Evolutionary conservation across 2,113 vertebrate species (phyloP).

Genomic region (Shinisaurus crocodilurus): DNA sequence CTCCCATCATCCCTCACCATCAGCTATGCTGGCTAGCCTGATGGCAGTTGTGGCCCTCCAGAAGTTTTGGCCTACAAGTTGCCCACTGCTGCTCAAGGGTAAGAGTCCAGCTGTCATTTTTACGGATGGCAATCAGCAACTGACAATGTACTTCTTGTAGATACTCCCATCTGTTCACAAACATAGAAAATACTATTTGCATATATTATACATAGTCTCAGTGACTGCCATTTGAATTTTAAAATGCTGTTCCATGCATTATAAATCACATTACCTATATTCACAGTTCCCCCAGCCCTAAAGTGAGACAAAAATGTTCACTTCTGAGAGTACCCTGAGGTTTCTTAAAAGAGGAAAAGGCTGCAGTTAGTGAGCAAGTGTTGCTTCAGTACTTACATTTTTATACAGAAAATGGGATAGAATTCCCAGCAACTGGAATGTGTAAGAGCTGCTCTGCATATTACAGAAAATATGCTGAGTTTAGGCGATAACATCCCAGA

Average conservation of each 20-base stretch:
- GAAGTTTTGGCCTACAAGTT: too few species aligned
- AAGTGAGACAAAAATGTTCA: background rate
- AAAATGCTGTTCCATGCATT: background rate
- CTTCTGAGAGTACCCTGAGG: background rate
- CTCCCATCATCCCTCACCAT: too few species aligned
- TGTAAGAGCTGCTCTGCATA: background rate
- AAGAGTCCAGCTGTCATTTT: background rate
- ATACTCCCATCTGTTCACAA: background rate
- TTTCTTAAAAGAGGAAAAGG: conserved; percentile 30
- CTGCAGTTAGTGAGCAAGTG: conserved; percentile 39
- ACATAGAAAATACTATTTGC: background rate
- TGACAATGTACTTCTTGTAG: background rate
- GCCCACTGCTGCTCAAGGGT: too few species aligned
- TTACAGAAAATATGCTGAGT: background rate
- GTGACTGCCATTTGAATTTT: background rate
- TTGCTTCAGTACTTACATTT: conserved; percentile 33
- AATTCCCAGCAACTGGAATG: background rate
- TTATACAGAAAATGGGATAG: background rate
- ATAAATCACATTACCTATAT: background rate
- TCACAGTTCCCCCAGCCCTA: background rate
- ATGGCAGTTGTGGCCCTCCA: too few species aligned
- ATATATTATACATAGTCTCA: background rate
- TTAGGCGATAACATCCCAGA: background rate
- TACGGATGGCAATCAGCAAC: background rate
- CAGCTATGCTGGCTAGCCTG: too few species aligned